Evolutionary conservation across 2,888 invertebrate genomes (phyloP).

Genomic region (Caenorhabditis sp.): DNA sequence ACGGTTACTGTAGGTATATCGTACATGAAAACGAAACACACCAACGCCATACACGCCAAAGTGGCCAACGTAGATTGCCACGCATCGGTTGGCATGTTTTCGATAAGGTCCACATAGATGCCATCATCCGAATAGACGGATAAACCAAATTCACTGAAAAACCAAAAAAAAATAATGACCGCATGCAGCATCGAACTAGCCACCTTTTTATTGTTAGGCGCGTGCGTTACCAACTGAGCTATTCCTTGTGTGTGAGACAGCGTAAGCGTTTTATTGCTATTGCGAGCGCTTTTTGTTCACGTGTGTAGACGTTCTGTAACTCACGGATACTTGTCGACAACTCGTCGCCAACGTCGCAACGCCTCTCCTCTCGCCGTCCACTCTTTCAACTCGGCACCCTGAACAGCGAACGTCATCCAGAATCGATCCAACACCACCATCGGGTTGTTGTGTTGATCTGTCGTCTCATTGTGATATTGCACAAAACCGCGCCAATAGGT

Average conservation of each 20-base stretch:
- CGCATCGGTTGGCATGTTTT: conserved; percentile 69
- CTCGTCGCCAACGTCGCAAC: conserved; percentile 54
- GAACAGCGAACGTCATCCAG: conserved; percentile 59
- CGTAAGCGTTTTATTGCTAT: too few relatives aligned
- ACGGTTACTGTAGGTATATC: conserved; percentile 58
- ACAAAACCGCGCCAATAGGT: conserved; percentile 61
- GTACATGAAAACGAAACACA: conserved; percentile 62
- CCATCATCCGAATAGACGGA: conserved; percentile 67
- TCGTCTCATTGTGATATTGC: conserved; percentile 33
- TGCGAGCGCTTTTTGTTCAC: too few relatives aligned
- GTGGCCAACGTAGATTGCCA: conserved; percentile 66
- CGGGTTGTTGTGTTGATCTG: too few relatives aligned
- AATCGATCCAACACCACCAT: conserved; percentile 39
- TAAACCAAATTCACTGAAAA: conserved; percentile 56
- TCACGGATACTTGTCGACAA: conserved; percentile 62
- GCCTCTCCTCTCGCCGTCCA: conserved; percentile 57
- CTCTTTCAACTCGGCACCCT: conserved; percentile 50
- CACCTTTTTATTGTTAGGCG: not conserved
- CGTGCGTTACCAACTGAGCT: too few relatives aligned
- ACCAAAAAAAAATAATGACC: too few relatives aligned
- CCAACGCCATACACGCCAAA: conserved; percentile 60
- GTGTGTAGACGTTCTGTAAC: too few relatives aligned
- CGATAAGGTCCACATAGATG: conserved; percentile 67
- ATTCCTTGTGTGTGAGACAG: too few relatives aligned
- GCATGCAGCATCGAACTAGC: not conserved